phyloP scores from a whole-genome alignment of 2,797 vertebrate genomes.

The Macrochelys suwanniensis region DNA sequence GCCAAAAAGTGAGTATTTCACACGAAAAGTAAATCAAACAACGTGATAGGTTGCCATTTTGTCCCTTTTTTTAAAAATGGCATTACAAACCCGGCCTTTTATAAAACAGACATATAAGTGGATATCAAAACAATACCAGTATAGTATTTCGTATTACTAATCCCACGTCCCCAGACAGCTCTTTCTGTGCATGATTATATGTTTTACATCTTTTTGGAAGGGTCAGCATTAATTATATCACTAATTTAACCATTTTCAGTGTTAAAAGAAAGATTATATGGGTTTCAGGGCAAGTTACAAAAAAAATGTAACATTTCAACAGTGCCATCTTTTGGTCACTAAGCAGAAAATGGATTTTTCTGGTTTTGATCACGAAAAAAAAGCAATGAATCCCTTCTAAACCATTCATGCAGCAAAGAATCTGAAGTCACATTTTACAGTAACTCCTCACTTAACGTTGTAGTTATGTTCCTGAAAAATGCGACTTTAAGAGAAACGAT shows the following conservation, averaged over 20 bases:
- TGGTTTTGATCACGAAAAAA: neutral
- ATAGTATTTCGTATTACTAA: neutral
- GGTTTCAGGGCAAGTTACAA: constrained; percentile 11
- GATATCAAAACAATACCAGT: neutral
- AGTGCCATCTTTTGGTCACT: constrained; percentile 82
- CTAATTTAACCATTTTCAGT: constrained; percentile 64
- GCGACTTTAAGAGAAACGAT: too few species aligned
- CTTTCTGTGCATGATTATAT: constrained; percentile 48
- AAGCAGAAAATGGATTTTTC: neutral
- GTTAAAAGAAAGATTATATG: constrained; percentile 46
- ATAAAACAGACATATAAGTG: constrained; percentile 1
- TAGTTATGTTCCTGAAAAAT: too few species aligned
- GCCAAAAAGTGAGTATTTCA: neutral
- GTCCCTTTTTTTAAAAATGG: neutral
- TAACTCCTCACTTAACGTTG: too few species aligned
- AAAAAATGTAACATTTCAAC: constrained; percentile 70
- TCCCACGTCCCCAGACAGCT: constrained; percentile 1
- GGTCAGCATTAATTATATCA: constrained; percentile 75
- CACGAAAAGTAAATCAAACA: constrained; percentile 23
- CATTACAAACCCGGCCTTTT: neutral
- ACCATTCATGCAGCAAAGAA: neutral
- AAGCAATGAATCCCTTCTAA: neutral
- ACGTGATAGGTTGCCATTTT: neutral
- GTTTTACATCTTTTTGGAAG: constrained; percentile 51
- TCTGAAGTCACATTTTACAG: neutral